Conservation (phyloP, 2,113 vertebrate species). For the Platysternon megacephalum region DNA sequence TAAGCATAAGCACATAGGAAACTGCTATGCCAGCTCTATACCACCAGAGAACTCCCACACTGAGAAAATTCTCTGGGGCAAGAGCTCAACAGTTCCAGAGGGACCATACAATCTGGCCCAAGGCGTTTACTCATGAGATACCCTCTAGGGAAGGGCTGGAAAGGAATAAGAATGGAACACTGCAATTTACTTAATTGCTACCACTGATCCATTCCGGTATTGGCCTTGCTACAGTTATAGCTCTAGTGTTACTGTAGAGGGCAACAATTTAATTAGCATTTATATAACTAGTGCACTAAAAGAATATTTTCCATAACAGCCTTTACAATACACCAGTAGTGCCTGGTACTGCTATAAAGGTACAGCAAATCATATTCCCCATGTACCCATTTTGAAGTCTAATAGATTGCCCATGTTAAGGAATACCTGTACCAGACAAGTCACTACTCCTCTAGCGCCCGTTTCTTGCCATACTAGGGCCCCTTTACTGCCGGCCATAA, state of each 20-base stretch:
- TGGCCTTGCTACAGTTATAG: not conserved
- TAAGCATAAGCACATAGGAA: not conserved
- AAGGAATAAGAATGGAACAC: not conserved
- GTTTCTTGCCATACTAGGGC: not conserved
- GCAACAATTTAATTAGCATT: not conserved
- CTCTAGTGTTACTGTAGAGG: not conserved
- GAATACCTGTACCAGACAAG: not conserved
- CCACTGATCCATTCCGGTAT: rapidly evolving
- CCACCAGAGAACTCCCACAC: rapidly evolving
- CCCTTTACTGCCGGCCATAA: not conserved
- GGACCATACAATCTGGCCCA: not conserved
- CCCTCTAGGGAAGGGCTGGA: not conserved
- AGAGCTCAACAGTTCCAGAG: not conserved
- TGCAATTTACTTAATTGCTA: not conserved
- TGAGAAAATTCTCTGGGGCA: not conserved
- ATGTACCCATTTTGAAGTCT: not conserved
- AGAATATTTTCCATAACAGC: not conserved
- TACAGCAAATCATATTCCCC: not conserved
- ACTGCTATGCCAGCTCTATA: not conserved
- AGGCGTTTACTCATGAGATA: not conserved
- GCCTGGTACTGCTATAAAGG: not conserved
- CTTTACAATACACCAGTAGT: not conserved
- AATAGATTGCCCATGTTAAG: not conserved
- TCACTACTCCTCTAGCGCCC: not conserved
- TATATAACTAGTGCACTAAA: not conserved